phyloP scores from a whole-genome alignment of 2,888 invertebrate genomes.

The Leuctra nigra region DNA sequence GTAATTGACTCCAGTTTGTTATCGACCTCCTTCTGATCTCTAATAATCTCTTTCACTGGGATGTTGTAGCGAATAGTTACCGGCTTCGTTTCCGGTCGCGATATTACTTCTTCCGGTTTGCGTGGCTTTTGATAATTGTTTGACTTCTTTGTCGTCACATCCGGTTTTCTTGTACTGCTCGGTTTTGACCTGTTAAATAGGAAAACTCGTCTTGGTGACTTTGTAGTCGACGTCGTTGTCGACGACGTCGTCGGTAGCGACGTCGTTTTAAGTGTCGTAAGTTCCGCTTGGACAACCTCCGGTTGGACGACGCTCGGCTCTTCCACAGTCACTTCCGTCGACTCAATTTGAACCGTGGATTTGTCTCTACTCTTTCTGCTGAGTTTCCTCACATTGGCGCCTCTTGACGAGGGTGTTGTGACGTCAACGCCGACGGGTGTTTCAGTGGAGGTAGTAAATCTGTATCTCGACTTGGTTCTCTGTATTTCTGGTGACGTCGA shows the following conservation, averaged over 20 bases:
- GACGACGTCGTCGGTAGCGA: neutral
- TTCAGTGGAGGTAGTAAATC: neutral
- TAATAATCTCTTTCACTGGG: neutral
- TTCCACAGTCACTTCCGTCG: neutral
- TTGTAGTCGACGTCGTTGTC: neutral
- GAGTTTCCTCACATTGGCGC: neutral
- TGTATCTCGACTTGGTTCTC: neutral
- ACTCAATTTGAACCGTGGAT: neutral
- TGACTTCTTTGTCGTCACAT: neutral
- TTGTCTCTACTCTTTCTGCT: constrained; percentile 11
- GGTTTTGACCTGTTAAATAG: constrained; percentile 7
- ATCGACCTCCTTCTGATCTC: neutral
- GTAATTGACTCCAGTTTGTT: neutral
- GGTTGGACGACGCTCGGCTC: neutral
- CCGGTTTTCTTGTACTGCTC: constrained; percentile 4
- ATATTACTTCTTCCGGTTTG: neutral
- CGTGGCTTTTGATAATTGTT: neutral
- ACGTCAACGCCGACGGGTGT: neutral
- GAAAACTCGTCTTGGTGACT: constrained; percentile 3
- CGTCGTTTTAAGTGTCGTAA: neutral
- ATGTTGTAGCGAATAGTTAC: neutral
- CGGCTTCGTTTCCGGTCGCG: neutral
- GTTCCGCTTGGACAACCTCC: neutral
- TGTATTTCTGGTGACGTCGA: neutral
- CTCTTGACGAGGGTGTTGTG: neutral